Evolutionary conservation across 2,888 invertebrate genomes (phyloP).

Genomic region (Allophyes oxyacanthae): DNA sequence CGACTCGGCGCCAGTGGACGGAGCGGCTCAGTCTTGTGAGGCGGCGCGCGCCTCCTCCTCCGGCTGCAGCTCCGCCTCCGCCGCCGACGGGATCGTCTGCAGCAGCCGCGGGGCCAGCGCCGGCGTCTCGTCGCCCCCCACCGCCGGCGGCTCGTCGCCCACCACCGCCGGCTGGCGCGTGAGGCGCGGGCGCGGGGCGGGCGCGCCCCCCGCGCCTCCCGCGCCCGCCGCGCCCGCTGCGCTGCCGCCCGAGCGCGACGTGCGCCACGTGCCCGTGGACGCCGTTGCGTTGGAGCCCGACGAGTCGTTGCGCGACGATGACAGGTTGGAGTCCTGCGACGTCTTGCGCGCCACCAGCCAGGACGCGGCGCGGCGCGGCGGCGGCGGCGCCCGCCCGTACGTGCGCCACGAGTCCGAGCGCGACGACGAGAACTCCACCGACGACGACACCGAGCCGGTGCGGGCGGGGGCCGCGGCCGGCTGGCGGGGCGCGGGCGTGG

Average conservation of each 20-base stretch:
- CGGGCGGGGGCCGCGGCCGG: slow-evolving; percentile 81
- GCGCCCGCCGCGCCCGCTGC: slow-evolving; percentile 90
- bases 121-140: slow-evolving; percentile 92
- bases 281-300: slow-evolving; percentile 96
- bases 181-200: slow-evolving; percentile 93
- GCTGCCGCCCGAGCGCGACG: slow-evolving; percentile 95
- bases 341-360: slow-evolving; percentile 97
- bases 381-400: slow-evolving; percentile 94
- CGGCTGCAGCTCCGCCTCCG: slow-evolving; percentile 75
- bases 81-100: slow-evolving; percentile 82
- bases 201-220: slow-evolving; percentile 93
- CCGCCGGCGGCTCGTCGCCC: slow-evolving; percentile 92
- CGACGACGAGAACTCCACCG: slow-evolving; percentile 96
- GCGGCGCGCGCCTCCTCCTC: slow-evolving; percentile 68
- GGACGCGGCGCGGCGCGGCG: slow-evolving; percentile 94
- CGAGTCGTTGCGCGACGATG: slow-evolving; percentile 97
- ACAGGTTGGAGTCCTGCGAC: slow-evolving; percentile 97
- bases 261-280: slow-evolving; percentile 96
- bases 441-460: slow-evolving; percentile 95
- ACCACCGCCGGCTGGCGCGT: slow-evolving; percentile 95
- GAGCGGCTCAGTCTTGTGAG: slow-evolving; percentile 40
- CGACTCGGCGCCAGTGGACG: slow-evolving; percentile 24
- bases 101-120: slow-evolving; percentile 72
- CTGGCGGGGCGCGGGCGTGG: slow-evolving; percentile 72
- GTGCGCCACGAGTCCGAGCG: slow-evolving; percentile 96